These are phyloP conservation scores for Chaetorhynchus papuensis DNA, from an alignment of 2,113 vertebrate species.

Conservation along the genomic window DNA sequence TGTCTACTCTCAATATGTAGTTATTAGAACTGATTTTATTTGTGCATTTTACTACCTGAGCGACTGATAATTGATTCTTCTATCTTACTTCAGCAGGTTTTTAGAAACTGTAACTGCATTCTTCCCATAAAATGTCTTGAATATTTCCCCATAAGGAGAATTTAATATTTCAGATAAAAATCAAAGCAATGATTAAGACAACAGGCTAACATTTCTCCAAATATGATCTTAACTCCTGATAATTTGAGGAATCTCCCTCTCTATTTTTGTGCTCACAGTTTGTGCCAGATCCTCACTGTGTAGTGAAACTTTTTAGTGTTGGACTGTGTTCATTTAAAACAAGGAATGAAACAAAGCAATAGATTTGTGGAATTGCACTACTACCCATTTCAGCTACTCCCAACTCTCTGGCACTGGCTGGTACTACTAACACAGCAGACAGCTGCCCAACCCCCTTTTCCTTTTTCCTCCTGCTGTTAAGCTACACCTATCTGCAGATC, in stretches of 20 bases:
- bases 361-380: neutral
- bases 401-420: conserved; percentile 6
- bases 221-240: conserved; percentile 44
- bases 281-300: neutral
- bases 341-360: neutral
- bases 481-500: conserved; percentile 64
- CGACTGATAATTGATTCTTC: neutral
- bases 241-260: neutral
- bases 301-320: neutral
- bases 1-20: neutral
- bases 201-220: conserved; percentile 23
- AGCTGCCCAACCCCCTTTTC: neutral
- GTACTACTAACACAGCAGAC: neutral
- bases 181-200: conserved; percentile 56
- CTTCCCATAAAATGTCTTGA: conserved; percentile 9
- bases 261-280: neutral
- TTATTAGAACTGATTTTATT: conserved; percentile 34
- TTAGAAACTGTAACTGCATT: neutral
- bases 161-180: conserved; percentile 44
- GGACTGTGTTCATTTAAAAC: neutral
- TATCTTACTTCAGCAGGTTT: neutral
- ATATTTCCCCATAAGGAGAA: conserved; percentile 16
- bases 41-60: neutral
- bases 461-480: conserved; percentile 32
- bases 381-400: conserved; percentile 6